Percentiles rank a stretch among this genome's conserved stretches.
phyloP scores from a whole-genome alignment of 2,797 vertebrate species.

The Hydrolagus colliei region DNA sequence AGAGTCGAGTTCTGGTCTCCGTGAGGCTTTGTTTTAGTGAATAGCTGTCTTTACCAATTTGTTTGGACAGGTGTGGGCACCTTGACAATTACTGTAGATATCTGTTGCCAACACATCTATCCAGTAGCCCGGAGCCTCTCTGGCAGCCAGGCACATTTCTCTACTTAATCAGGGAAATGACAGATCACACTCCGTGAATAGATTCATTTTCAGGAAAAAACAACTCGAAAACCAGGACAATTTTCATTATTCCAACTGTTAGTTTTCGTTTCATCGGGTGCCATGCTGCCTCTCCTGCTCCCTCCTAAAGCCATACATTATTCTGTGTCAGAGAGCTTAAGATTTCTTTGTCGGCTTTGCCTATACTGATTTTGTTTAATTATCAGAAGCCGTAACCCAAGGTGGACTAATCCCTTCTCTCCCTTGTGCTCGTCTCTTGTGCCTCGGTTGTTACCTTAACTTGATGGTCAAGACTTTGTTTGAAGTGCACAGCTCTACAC shows the following conservation, averaged over 20 bases:
- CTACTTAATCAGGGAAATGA: conserved; percentile 24
- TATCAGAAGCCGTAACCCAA: too few species aligned
- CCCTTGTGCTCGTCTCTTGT: too few species aligned
- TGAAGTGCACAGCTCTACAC: too few species aligned
- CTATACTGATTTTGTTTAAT: too few species aligned
- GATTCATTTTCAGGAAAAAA: background rate
- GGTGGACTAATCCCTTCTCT: too few species aligned
- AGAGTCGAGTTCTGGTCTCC: conserved; percentile 34
- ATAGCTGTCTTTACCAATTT: conserved; percentile 36
- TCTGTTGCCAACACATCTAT: conserved; percentile 12
- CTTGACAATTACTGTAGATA: conserved; percentile 32
- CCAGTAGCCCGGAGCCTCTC: conserved; percentile 17
- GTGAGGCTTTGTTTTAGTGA: conserved; percentile 43
- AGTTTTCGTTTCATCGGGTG: background rate
- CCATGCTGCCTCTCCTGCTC: background rate
- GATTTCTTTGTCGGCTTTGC: background rate
- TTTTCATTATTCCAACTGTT: background rate
- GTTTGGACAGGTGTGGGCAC: conserved; percentile 42
- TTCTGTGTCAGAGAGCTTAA: background rate
- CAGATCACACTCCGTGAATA: conserved; percentile 8
- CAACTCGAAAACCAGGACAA: background rate
- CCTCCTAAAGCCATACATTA: background rate
- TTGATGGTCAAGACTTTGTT: too few species aligned
- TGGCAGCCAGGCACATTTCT: background rate
- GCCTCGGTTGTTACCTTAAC: too few species aligned